These are phyloP conservation scores for Chionomys nivalis DNA, from an alignment of 2,113 vertebrate genomes.

Conservation along the genomic window DNA sequence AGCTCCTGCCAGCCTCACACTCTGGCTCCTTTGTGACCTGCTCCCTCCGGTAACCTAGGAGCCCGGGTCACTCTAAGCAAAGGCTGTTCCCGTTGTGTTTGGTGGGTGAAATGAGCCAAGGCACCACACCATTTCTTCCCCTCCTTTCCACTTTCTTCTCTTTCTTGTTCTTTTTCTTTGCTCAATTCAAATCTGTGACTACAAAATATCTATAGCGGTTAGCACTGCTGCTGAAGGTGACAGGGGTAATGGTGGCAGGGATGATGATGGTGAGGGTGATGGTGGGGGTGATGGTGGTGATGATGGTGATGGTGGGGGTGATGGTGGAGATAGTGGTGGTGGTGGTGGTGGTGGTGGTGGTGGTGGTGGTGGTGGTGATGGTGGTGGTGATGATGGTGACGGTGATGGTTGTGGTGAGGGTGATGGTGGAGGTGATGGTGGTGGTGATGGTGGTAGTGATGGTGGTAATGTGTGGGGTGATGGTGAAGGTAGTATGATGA, in stretches of 20 bases:
- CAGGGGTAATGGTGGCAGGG: too few relatives aligned
- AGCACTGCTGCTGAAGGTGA: neutral
- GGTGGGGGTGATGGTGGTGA: fast-evolving
- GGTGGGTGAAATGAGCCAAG: neutral
- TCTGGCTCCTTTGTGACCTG: fast-evolving
- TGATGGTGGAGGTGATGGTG: neutral
- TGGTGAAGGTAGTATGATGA: neutral
- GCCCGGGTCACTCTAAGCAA: fast-evolving
- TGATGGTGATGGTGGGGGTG: fast-evolving
- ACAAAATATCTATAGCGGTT: neutral
- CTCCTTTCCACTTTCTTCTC: fast-evolving
- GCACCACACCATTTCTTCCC: too few relatives aligned
- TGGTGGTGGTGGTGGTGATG: fast-evolving
- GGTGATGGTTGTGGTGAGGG: too few relatives aligned
- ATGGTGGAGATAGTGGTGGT: neutral
- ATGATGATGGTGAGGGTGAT: neutral
- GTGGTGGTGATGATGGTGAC: fast-evolving
- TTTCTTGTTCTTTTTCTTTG: neutral
- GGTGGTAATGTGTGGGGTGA: too few relatives aligned
- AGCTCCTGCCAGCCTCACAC: too few relatives aligned
- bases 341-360: fast-evolving
- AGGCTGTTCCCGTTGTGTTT: neutral
- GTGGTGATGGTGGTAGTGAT: fast-evolving
- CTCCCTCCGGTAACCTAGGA: fast-evolving
- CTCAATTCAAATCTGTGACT: neutral